phyloP scores from a whole-genome alignment of 64 coral and sea anemone genomes.

The Orbicella faveolata region DNA sequence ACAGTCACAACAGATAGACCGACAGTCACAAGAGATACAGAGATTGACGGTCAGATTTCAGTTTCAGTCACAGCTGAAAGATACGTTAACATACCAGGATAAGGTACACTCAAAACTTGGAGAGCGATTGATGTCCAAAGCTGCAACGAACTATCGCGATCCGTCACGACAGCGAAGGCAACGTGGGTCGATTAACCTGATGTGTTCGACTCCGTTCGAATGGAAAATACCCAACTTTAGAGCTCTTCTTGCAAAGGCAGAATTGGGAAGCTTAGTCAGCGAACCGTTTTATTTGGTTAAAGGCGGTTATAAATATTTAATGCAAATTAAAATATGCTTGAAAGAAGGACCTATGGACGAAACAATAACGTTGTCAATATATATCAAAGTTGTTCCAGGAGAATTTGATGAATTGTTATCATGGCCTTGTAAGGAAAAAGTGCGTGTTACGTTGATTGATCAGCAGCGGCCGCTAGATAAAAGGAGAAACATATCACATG shows the following conservation, averaged over 20 bases:
- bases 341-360: too few species aligned
- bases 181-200: too few species aligned
- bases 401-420: conserved; percentile 36
- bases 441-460: conserved; percentile 7
- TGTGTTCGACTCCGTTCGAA: not conserved
- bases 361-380: not conserved
- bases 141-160: too few species aligned
- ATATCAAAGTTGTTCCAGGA: conserved; percentile 30
- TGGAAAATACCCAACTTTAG: not conserved
- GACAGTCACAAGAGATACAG: too few species aligned
- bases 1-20: too few species aligned
- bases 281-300: conserved; percentile 22
- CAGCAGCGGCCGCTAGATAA: not conserved
- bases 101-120: too few species aligned
- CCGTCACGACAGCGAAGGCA: too few species aligned
- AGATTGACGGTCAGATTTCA: too few species aligned
- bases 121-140: too few species aligned
- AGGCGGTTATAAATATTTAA: not conserved
- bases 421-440: conserved; percentile 34
- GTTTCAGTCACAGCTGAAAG: too few species aligned
- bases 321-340: not conserved
- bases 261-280: not conserved
- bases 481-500: not conserved
- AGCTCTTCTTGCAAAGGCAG: not conserved
- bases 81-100: too few species aligned